These are phyloP conservation scores for Rattus norvegicus DNA, from an alignment of 2,113 vertebrate genomes.

Conservation along the genomic window DNA sequence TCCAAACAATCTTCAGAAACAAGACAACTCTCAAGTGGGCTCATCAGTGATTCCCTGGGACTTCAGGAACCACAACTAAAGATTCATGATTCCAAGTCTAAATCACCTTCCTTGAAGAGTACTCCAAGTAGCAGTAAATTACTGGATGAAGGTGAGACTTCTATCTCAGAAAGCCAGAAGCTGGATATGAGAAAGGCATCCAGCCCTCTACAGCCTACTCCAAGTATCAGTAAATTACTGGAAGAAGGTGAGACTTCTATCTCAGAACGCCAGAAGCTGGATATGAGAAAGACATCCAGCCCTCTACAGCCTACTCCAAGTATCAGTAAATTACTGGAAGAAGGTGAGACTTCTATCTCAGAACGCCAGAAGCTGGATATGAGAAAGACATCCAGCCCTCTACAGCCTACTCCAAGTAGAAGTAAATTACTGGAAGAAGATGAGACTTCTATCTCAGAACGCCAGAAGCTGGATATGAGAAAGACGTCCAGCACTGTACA, in stretches of 20 bases:
- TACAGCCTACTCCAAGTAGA: background rate
- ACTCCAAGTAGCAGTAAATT: slow-evolving; percentile 18
- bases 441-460: too few relatives aligned
- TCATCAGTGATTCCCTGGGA: background rate
- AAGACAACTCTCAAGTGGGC: background rate
- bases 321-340: slow-evolving; percentile 12
- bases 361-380: background rate
- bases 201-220: background rate
- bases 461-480: too few relatives aligned
- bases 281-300: too few relatives aligned
- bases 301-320: too few relatives aligned
- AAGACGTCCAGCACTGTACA: too few relatives aligned
- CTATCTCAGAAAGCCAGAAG: background rate
- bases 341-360: slow-evolving; percentile 29
- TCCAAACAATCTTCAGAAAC: slow-evolving; percentile 9
- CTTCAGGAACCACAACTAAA: slow-evolving; percentile 34
- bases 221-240: too few relatives aligned
- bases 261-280: too few relatives aligned
- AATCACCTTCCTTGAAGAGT: slow-evolving; percentile 38
- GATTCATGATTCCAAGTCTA: slow-evolving; percentile 20
- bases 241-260: too few relatives aligned
- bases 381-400: background rate
- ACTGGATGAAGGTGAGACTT: slow-evolving; percentile 41
- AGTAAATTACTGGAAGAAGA: too few relatives aligned
- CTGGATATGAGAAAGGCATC: background rate